phyloP scores from a whole-genome alignment of 2,888 invertebrate species.

The Zhengitettix transpicula region DNA sequence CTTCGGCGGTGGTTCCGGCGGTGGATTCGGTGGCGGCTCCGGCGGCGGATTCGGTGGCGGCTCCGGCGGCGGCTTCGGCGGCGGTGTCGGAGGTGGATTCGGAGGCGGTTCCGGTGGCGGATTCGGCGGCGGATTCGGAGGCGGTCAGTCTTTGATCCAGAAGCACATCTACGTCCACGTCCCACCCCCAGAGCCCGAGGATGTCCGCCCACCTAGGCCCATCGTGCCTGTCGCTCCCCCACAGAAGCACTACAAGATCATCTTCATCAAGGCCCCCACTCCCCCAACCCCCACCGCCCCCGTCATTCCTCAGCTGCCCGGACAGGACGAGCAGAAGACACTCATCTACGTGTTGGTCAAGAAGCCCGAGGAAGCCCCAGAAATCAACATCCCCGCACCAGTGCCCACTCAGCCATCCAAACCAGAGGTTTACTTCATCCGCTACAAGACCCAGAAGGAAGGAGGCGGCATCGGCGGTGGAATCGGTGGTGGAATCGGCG shows the following conservation, averaged over 20 bases:
- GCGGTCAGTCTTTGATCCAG: conserved; percentile 38
- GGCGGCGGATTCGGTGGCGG: conserved; percentile 9
- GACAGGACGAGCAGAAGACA: conserved; percentile 67
- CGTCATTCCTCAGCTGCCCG: conserved; percentile 53
- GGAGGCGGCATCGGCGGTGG: conserved; percentile 24
- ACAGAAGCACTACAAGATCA: conserved; percentile 82
- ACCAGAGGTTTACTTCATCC: conserved; percentile 83
- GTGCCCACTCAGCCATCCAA: conserved; percentile 73
- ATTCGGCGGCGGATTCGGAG: conserved; percentile 3
- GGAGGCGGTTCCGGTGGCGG: conserved; percentile 5
- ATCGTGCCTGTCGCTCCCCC: conserved; percentile 34
- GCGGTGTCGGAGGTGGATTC: conserved; percentile 8
- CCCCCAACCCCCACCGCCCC: conserved; percentile 69
- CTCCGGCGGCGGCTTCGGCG: conserved; percentile 6
- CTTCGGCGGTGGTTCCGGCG: conserved; percentile 10
- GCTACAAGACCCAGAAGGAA: conserved; percentile 51
- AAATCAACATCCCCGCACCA: conserved; percentile 61
- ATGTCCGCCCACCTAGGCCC: conserved; percentile 45
- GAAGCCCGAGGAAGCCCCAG: conserved; percentile 72
- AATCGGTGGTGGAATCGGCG: conserved; percentile 24
- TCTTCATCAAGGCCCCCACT: conserved; percentile 82
- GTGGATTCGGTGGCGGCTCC: conserved; percentile 17
- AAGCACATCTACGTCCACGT: conserved; percentile 85
- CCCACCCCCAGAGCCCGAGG: conserved; percentile 65
- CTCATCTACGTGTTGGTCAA: conserved; percentile 78